A percentile compares a stretch with the other conserved stretches of the same genome.
These are phyloP conservation scores for Tridacna gigas DNA, from an alignment of 2,888 invertebrate genomes.

Conservation along the genomic window DNA sequence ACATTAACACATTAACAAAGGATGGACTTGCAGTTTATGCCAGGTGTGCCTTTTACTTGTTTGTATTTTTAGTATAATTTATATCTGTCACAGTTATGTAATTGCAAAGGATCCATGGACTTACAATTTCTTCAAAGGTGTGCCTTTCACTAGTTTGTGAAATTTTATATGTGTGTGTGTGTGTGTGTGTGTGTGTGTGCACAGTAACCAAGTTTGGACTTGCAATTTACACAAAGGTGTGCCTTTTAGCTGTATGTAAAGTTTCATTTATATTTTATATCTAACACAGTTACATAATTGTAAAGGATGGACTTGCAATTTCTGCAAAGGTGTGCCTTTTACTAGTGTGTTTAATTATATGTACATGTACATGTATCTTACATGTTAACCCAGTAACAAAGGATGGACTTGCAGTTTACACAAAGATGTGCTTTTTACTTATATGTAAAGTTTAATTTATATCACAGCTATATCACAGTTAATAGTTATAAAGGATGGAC, in stretches of 20 bases:
- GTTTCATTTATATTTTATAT: background rate
- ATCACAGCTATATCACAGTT: no score
- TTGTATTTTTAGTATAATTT: background rate
- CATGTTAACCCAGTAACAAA: background rate
- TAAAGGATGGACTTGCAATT: constrained; percentile 5
- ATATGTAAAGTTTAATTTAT: background rate
- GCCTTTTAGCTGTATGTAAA: background rate
- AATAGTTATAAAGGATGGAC: constrained; percentile 2
- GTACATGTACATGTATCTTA: no score
- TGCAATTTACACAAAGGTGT: background rate
- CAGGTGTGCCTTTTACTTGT: background rate
- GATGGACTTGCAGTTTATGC: constrained; percentile 6
- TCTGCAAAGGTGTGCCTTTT: constrained; percentile 7
- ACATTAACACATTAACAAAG: background rate
- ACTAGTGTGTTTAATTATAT: background rate
- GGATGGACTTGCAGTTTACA: constrained; percentile 4
- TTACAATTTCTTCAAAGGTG: constrained; percentile 8
- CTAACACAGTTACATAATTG: background rate
- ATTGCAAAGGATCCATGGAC: constrained; percentile 10
- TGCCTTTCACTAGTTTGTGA: background rate
- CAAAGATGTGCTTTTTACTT: background rate
- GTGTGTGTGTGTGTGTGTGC: no score
- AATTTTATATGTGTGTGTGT: no score
- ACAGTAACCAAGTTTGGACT: no score
- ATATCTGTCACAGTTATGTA: constrained; percentile 8